These are phyloP conservation scores for Parnassius mnemosyne DNA, from an alignment of 2,888 invertebrate species.

Conservation along the genomic window DNA sequence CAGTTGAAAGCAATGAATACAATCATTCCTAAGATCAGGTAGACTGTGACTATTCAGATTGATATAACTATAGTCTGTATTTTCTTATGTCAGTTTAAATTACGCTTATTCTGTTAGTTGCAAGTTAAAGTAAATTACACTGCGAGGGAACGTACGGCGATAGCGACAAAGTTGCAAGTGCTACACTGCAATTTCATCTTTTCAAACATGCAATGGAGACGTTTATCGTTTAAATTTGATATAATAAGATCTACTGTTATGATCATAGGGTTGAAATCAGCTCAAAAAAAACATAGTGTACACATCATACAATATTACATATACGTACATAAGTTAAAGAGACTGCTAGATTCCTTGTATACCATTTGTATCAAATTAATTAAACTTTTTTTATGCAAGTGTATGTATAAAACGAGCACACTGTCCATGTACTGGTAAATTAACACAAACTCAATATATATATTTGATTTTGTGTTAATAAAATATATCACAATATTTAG, in stretches of 20 bases:
- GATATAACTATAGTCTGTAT: constrained; percentile 21
- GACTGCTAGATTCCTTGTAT: constrained; percentile 9
- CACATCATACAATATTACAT: constrained; percentile 1
- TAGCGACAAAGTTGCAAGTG: constrained; percentile 21
- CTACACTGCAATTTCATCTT: constrained; percentile 22
- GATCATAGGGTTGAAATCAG: constrained; percentile 12
- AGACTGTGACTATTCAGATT: constrained; percentile 14
- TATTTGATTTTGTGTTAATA: too few species aligned
- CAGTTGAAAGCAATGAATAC: constrained; percentile 24
- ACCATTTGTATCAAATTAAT: too few species aligned
- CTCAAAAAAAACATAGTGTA: background rate
- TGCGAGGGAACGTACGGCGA: constrained; percentile 10
- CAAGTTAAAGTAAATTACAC: constrained; percentile 24
- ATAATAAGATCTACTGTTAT: constrained; percentile 7
- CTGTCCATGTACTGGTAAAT: too few species aligned
- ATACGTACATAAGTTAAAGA: constrained; percentile 9
- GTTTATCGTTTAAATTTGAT: background rate
- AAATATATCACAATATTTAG: too few species aligned
- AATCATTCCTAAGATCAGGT: constrained; percentile 22
- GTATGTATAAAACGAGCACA: too few species aligned
- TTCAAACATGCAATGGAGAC: constrained; percentile 13
- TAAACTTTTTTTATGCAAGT: too few species aligned
- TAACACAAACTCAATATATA: too few species aligned
- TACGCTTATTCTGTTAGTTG: constrained; percentile 24
- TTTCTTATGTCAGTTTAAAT: constrained; percentile 25